These are phyloP conservation scores for Macrochelys suwanniensis DNA, from an alignment of 2,797 vertebrate genomes.

Conservation along the genomic window DNA sequence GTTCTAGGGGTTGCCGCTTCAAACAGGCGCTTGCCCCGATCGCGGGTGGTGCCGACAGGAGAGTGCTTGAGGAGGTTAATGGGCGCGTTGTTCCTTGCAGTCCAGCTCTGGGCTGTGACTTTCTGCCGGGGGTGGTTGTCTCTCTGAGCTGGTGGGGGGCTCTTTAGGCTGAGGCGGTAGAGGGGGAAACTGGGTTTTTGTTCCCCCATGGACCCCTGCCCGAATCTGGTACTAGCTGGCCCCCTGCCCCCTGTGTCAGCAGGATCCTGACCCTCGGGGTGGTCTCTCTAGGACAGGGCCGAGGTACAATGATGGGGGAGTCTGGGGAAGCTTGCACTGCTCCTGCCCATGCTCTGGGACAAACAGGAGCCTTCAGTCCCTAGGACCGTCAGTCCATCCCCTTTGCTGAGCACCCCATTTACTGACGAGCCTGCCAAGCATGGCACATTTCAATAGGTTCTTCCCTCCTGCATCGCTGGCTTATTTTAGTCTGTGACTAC, in stretches of 20 bases:
- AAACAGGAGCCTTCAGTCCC: not conserved
- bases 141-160: not conserved
- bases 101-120: not conserved
- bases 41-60: not conserved
- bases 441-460: too few species aligned
- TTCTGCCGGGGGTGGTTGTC: not conserved
- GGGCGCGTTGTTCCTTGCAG: not conserved
- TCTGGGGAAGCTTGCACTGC: not conserved
- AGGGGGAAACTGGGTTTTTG: not conserved
- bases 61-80: not conserved
- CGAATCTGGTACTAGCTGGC: too few species aligned
- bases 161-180: too few species aligned
- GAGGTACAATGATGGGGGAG: fast-evolving
- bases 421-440: slow-evolving; percentile 54
- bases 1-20: not conserved
- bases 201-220: not conserved
- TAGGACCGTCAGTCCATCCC: not conserved
- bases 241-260: not conserved
- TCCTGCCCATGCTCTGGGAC: not conserved
- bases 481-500: not conserved
- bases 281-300: not conserved
- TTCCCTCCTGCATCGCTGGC: slow-evolving; percentile 63
- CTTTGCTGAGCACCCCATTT: fast-evolving
- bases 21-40: not conserved
- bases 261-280: fast-evolving